These are phyloP conservation scores for Drosophila recens DNA, from an alignment of 2,888 invertebrate genomes.

Conservation along the genomic window DNA sequence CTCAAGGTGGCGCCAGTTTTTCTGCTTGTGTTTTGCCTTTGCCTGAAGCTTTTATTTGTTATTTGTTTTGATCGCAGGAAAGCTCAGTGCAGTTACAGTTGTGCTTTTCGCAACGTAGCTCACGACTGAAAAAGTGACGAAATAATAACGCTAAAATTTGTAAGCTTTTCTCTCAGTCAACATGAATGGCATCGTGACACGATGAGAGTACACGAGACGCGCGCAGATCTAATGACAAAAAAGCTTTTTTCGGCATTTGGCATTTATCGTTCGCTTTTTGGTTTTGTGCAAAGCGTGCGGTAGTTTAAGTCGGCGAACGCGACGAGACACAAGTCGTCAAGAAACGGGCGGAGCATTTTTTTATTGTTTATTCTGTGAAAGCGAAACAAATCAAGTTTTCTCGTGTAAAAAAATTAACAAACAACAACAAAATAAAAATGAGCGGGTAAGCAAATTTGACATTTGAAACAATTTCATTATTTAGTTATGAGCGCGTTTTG, in stretches of 20 bases:
- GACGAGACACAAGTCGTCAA: slow-evolving; percentile 18
- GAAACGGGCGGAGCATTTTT: neutral
- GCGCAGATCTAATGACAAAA: slow-evolving; percentile 33
- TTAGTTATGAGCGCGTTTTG: neutral
- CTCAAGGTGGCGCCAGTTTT: slow-evolving; percentile 53
- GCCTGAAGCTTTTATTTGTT: neutral
- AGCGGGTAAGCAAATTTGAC: slow-evolving; percentile 68
- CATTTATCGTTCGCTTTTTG: slow-evolving; percentile 52
- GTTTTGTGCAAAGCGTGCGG: slow-evolving; percentile 14
- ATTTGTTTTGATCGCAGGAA: slow-evolving; percentile 31
- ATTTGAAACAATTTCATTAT: neutral
- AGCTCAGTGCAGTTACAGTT: slow-evolving; percentile 8
- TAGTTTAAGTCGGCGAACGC: slow-evolving; percentile 53
- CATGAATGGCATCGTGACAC: slow-evolving; percentile 5
- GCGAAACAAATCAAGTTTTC: slow-evolving; percentile 36
- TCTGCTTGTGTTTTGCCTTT: neutral
- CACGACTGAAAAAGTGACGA: neutral
- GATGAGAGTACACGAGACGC: slow-evolving; percentile 12
- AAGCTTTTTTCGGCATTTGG: slow-evolving; percentile 51
- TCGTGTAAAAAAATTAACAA: slow-evolving; percentile 35
- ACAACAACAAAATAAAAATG: slow-evolving; percentile 55
- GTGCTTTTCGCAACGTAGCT: neutral
- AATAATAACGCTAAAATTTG: neutral
- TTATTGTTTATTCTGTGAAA: neutral
- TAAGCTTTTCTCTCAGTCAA: neutral